Conservation (phyloP, 1,140 invertebrate species). For the Zaprionus taronus region DNA sequence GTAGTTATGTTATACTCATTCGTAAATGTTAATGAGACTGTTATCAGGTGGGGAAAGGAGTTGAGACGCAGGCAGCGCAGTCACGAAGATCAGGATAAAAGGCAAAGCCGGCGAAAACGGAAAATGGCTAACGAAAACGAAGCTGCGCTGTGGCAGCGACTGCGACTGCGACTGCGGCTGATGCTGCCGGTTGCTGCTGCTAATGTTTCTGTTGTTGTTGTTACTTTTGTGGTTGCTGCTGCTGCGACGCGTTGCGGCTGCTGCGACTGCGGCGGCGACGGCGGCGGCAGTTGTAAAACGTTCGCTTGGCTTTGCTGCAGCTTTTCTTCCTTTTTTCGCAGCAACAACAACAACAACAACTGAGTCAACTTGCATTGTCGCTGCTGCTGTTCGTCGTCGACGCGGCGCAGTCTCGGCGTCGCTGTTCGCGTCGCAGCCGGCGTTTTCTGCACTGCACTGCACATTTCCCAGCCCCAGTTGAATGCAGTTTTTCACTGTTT, state of each 20-base stretch:
- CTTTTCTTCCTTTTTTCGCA: slow-evolving; percentile 5
- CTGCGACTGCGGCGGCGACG: slow-evolving; percentile 6
- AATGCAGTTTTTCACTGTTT: slow-evolving; percentile 55
- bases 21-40: slow-evolving; percentile 7
- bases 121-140: slow-evolving; percentile 44
- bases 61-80: slow-evolving; percentile 17
- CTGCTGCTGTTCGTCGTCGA: not conserved
- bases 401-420: slow-evolving; percentile 14
- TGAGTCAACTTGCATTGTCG: slow-evolving; percentile 4
- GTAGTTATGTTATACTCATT: slow-evolving; percentile 11
- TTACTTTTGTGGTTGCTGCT: slow-evolving; percentile 5
- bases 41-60: slow-evolving; percentile 1
- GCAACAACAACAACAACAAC: slow-evolving; percentile 13
- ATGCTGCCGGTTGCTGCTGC: no score
- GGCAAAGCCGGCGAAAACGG: slow-evolving; percentile 25
- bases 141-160: slow-evolving; percentile 39
- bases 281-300: slow-evolving; percentile 63
- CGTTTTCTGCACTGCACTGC: slow-evolving; percentile 16
- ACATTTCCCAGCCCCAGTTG: slow-evolving; percentile 41
- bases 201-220: not conserved
- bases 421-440: slow-evolving; percentile 10
- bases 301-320: slow-evolving; percentile 45
- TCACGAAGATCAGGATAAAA: slow-evolving; percentile 35
- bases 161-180: no score
- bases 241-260: slow-evolving; percentile 12